These are phyloP conservation scores for Campoplex nolae DNA, from an alignment of 2,888 invertebrate genomes.

Conservation along the genomic window DNA sequence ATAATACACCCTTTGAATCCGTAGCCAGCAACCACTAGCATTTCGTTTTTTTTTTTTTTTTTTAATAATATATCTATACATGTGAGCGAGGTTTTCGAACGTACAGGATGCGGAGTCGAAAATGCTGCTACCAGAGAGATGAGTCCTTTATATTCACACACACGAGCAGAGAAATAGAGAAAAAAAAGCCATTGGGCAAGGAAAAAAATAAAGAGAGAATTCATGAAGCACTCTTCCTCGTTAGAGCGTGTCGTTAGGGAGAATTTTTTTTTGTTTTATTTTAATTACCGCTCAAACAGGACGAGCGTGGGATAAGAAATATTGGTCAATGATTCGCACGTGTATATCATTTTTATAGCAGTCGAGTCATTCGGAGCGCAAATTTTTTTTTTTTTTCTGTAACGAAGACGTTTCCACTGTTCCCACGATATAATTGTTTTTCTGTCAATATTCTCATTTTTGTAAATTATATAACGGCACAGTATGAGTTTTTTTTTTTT, in stretches of 20 bases:
- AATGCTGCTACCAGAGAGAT: constrained; percentile 12
- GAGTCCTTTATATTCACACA: constrained; percentile 24
- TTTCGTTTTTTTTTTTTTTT: constrained; percentile 25
- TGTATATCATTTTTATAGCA: background rate
- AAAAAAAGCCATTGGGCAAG: background rate
- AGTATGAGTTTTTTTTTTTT: background rate
- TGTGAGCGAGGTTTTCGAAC: background rate
- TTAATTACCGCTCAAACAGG: constrained; percentile 33
- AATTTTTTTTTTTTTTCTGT: background rate
- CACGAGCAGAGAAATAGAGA: constrained; percentile 7
- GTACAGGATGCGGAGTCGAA: constrained; percentile 30
- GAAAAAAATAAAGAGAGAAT: constrained; percentile 14
- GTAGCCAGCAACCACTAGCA: constrained; percentile 39
- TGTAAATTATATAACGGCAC: background rate
- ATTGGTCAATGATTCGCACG: background rate
- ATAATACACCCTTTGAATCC: constrained; percentile 65
- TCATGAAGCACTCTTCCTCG: constrained; percentile 26
- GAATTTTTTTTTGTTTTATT: constrained; percentile 15
- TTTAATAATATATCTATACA: background rate
- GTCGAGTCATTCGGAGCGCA: background rate
- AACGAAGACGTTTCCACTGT: background rate
- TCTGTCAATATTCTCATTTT: background rate
- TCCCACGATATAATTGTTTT: background rate
- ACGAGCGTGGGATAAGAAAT: constrained; percentile 3
- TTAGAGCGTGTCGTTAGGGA: constrained; percentile 10